These are phyloP conservation scores for Opisthocomus hoazin DNA, from an alignment of 2,113 vertebrate species.

Conservation along the genomic window DNA sequence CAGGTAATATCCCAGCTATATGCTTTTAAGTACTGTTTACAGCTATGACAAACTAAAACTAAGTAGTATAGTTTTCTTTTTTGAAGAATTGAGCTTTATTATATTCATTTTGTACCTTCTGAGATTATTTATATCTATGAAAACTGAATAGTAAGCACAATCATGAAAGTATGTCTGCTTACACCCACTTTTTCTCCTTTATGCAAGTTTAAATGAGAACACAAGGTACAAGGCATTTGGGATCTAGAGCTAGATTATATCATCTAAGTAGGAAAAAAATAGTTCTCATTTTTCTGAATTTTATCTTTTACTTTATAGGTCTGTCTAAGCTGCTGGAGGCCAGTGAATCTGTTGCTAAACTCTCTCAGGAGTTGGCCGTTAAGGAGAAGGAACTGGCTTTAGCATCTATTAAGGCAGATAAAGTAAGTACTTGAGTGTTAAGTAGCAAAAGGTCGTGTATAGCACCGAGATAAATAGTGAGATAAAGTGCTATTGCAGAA, in stretches of 20 bases:
- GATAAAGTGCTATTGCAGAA: not conserved
- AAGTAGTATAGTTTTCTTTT: not conserved
- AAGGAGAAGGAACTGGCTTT: constrained; percentile 84
- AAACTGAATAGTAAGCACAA: not conserved
- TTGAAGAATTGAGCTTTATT: not conserved
- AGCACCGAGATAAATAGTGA: not conserved
- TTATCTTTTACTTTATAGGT: constrained; percentile 48
- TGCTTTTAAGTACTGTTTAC: not conserved
- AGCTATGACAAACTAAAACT: not conserved
- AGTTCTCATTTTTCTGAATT: not conserved
- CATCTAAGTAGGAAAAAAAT: not conserved
- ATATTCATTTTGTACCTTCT: not conserved
- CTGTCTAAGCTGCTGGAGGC: constrained; percentile 85
- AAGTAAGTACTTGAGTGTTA: constrained; percentile 64
- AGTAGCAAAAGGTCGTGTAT: not conserved
- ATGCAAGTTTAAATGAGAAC: not conserved
- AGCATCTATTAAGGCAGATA: constrained; percentile 81
- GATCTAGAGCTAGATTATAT: not conserved
- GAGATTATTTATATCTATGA: not conserved
- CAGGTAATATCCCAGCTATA: not conserved
- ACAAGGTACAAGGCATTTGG: not conserved
- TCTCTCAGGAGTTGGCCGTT: constrained; percentile 70
- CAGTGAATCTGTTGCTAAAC: constrained; percentile 76
- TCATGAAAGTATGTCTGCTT: not conserved
- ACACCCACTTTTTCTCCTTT: not conserved